Conservation (phyloP, 2,888 invertebrate species). For the Osmoderma eremita region DNA sequence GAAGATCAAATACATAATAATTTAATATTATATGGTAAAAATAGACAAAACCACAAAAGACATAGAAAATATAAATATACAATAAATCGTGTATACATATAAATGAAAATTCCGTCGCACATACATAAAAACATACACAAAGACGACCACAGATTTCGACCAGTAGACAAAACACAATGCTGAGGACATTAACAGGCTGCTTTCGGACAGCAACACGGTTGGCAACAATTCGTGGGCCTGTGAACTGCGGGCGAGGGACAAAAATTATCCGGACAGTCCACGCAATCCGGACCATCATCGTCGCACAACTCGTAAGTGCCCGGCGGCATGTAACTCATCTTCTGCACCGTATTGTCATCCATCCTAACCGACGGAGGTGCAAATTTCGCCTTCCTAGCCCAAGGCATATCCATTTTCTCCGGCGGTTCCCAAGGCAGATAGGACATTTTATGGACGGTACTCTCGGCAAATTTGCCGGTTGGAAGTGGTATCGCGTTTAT, state of each 20-base stretch:
- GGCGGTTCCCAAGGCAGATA: conserved; percentile 64
- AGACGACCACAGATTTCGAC: conserved; percentile 30
- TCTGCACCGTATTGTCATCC: conserved; percentile 71
- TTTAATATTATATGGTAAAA: conserved; percentile 23
- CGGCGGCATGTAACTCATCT: conserved; percentile 70
- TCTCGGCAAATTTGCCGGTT: conserved; percentile 57
- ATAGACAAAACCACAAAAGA: conserved; percentile 4
- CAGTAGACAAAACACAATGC: neutral
- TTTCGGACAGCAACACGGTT: conserved; percentile 60
- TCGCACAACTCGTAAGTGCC: conserved; percentile 69
- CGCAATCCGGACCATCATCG: conserved; percentile 68
- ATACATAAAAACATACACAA: conserved; percentile 19
- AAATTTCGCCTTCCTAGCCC: conserved; percentile 62
- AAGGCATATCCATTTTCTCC: conserved; percentile 62
- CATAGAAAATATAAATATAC: conserved; percentile 27
- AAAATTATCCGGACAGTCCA: conserved; percentile 59
- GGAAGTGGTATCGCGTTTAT: conserved; percentile 54
- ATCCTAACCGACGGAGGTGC: conserved; percentile 62
- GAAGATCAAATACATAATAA: conserved; percentile 13
- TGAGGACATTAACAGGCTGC: conserved; percentile 56
- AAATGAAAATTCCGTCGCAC: neutral
- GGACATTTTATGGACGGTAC: conserved; percentile 63
- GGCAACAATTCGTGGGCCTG: conserved; percentile 52
- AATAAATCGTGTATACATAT: conserved; percentile 16
- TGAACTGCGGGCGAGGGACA: conserved; percentile 50